phyloP scores from a whole-genome alignment of 2,797 vertebrate species.

The Microctenopoma lineatum region DNA sequence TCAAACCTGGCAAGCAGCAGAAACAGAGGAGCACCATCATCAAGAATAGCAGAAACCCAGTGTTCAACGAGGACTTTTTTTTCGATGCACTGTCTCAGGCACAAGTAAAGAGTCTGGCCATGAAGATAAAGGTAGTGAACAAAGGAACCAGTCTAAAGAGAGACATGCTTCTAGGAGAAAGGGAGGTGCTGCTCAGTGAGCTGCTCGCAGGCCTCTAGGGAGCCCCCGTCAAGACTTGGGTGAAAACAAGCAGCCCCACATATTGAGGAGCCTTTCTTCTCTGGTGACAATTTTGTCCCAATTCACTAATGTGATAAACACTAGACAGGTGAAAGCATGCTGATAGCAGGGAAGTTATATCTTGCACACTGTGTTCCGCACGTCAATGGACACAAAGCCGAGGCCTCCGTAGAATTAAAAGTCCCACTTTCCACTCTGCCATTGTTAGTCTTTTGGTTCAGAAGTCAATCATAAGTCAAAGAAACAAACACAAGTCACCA shows the following conservation, averaged over 20 bases:
- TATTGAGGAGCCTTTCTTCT: conserved; percentile 28
- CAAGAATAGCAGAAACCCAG: conserved; percentile 93
- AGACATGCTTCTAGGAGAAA: conserved; percentile 92
- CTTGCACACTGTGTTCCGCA: conserved; percentile 24
- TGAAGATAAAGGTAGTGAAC: conserved; percentile 97
- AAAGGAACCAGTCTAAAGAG: conserved; percentile 96
- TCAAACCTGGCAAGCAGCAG: conserved; percentile 96
- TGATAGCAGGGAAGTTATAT: conserved; percentile 19
- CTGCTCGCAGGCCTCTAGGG: conserved; percentile 85
- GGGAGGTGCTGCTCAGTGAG: conserved; percentile 90
- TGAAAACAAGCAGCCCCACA: conserved; percentile 37
- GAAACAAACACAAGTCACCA: conserved; percentile 10
- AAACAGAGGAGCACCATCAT: conserved; percentile 97
- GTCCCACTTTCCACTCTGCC: conserved; percentile 1
- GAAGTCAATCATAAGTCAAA: conserved; percentile 2
- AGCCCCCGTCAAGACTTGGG: conserved; percentile 50
- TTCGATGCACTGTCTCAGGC: conserved; percentile 90
- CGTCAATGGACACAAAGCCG: conserved; percentile 4
- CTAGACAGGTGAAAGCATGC: conserved; percentile 36
- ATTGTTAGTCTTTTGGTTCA: conserved; percentile 6
- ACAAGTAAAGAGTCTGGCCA: conserved; percentile 89
- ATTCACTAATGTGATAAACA: conserved; percentile 34
- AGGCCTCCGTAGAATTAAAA: conserved; percentile 8
- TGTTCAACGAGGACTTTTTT: conserved; percentile 99
- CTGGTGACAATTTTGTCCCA: conserved; percentile 26